Conservation (phyloP, 2,113 vertebrate species). For the Tragelaphus buxtoni region DNA sequence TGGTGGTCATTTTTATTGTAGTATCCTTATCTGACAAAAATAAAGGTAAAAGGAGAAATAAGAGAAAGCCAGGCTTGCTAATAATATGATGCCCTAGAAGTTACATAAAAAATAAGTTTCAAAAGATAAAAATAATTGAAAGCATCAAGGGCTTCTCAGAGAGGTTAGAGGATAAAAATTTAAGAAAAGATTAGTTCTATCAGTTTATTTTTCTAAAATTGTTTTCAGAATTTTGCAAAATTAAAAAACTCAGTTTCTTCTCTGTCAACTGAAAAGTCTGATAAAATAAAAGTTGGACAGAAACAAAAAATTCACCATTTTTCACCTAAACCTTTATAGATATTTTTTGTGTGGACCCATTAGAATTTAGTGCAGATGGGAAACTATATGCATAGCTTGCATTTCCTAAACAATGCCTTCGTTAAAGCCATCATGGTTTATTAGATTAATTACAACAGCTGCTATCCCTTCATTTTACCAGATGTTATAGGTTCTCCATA, state of each 20-base stretch:
- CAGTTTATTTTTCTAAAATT: neutral
- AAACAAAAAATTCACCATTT: neutral
- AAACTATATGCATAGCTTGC: neutral
- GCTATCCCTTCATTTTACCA: neutral
- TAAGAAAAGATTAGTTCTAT: neutral
- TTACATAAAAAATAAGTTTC: neutral
- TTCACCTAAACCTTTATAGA: neutral
- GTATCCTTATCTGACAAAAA: neutral
- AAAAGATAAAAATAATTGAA: neutral
- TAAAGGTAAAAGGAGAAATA: neutral
- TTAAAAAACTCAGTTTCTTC: neutral
- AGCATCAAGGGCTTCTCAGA: neutral
- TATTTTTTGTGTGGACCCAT: neutral
- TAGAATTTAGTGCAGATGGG: neutral
- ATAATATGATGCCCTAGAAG: neutral
- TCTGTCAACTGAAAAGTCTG: neutral
- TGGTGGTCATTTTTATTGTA: neutral
- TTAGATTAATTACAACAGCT: conserved; percentile 3
- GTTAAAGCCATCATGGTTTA: neutral
- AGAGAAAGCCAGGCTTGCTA: neutral
- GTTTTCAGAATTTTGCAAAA: neutral
- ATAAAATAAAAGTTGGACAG: neutral
- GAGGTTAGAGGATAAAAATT: neutral
- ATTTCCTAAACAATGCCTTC: neutral
- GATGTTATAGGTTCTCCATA: neutral